phyloP scores from a whole-genome alignment of 2,797 vertebrate genomes.

The Oreortyx pictus region DNA sequence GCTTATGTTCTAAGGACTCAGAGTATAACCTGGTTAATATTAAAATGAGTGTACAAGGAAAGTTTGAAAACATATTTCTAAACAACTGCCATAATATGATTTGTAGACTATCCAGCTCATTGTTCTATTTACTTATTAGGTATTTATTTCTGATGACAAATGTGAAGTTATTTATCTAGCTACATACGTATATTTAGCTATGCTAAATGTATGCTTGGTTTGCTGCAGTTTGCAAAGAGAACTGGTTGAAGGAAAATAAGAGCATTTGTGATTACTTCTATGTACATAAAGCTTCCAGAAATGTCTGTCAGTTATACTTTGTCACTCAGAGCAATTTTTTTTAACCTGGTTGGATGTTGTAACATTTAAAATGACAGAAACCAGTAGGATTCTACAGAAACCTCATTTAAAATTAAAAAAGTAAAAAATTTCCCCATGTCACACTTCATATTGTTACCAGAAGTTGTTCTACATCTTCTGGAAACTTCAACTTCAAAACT shows the following conservation, averaged over 20 bases:
- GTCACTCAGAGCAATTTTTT: neutral
- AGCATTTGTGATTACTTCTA: neutral
- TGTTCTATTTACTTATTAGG: neutral
- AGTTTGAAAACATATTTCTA: neutral
- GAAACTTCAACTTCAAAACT: neutral
- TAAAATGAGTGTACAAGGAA: neutral
- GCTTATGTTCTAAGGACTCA: neutral
- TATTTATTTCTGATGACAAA: conserved; percentile 16
- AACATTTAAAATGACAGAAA: neutral
- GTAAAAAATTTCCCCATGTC: neutral
- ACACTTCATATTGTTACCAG: neutral
- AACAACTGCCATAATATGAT: neutral
- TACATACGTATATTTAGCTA: neutral
- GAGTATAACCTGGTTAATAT: neutral
- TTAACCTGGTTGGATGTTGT: neutral
- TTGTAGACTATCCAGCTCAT: conserved; percentile 11
- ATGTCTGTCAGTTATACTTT: neutral
- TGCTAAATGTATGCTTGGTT: neutral
- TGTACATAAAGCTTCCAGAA: neutral
- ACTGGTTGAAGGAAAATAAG: neutral
- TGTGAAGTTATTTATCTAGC: neutral
- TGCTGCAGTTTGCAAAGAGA: neutral
- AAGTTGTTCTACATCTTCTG: neutral
- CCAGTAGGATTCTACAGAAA: neutral
- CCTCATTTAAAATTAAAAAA: neutral